A percentile compares a stretch with the other conserved stretches of the same genome.
phyloP scores from a whole-genome alignment of 2,888 invertebrate species.

The Pardosa pseudoannulata region DNA sequence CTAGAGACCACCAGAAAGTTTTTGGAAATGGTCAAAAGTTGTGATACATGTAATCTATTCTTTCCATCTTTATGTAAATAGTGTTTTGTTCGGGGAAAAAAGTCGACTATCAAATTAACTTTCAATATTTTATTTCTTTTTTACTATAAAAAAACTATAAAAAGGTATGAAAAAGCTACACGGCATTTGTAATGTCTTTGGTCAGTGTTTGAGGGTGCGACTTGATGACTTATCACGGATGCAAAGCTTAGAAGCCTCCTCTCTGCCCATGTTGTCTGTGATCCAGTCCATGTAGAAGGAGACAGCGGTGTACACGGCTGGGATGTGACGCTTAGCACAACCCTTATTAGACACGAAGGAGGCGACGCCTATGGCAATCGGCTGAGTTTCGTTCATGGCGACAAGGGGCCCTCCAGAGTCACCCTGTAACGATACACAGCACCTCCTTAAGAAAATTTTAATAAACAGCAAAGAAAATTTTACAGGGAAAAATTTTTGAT shows the following conservation, averaged over 20 bases:
- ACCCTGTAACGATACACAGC: conserved; percentile 32
- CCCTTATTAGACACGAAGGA: conserved; percentile 59
- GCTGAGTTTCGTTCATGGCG: conserved; percentile 47
- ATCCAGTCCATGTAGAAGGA: conserved; percentile 62
- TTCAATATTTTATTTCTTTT: too few species aligned
- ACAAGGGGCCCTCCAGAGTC: conserved; percentile 69
- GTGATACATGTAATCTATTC: too few species aligned
- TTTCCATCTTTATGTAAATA: too few species aligned
- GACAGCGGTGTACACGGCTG: conserved; percentile 58
- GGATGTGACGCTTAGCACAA: conserved; percentile 39
- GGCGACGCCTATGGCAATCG: conserved; percentile 60
- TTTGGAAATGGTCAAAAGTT: too few species aligned
- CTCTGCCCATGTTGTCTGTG: conserved; percentile 38
- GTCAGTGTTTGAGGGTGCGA: conserved; percentile 25
- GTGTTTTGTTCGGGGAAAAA: too few species aligned
- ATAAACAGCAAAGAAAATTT: too few species aligned
- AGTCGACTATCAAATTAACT: too few species aligned
- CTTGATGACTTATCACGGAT: conserved; percentile 5
- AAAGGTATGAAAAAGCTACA: too few species aligned
- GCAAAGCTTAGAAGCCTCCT: conserved; percentile 37
- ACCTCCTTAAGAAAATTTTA: not conserved
- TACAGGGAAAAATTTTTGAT: too few species aligned
- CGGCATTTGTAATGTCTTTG: conserved; percentile 32
- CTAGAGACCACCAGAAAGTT: too few species aligned
- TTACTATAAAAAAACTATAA: too few species aligned